Evolutionary conservation across 2,797 vertebrate species (phyloP).

Genomic region (Myioborus miniatus): DNA sequence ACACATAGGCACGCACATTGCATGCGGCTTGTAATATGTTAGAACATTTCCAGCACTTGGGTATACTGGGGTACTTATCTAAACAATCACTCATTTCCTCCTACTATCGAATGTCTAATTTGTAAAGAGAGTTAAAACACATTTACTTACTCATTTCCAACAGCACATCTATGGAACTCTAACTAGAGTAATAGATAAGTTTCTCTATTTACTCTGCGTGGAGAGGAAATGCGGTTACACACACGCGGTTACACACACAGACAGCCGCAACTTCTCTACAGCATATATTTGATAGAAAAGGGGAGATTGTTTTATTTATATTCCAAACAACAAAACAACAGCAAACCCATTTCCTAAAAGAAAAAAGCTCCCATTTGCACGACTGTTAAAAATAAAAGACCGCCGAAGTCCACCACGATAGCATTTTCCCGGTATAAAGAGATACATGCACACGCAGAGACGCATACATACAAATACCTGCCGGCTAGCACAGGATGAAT

Average conservation of each 20-base stretch:
- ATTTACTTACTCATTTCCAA: slow-evolving; percentile 51
- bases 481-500: slow-evolving; percentile 13
- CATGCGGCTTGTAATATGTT: slow-evolving; percentile 21
- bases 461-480: slow-evolving; percentile 20
- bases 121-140: slow-evolving; percentile 57
- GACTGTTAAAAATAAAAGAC: background rate
- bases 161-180: slow-evolving; percentile 40
- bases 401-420: background rate
- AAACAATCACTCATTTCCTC: slow-evolving; percentile 63
- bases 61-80: slow-evolving; percentile 38
- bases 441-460: background rate
- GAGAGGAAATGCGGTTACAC: slow-evolving; percentile 47
- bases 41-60: slow-evolving; percentile 47
- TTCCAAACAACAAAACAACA: background rate
- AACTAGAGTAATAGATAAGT: slow-evolving; percentile 47
- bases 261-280: background rate
- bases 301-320: background rate
- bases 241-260: background rate
- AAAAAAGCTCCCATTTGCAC: background rate
- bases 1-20: background rate
- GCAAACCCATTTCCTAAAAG: background rate
- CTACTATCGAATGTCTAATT: slow-evolving; percentile 55
- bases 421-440: background rate
- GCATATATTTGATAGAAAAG: background rate
- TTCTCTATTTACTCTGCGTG: slow-evolving; percentile 30